Conservation (phyloP, 2,797 vertebrate species). For the Enteromius unitaeniatus region DNA sequence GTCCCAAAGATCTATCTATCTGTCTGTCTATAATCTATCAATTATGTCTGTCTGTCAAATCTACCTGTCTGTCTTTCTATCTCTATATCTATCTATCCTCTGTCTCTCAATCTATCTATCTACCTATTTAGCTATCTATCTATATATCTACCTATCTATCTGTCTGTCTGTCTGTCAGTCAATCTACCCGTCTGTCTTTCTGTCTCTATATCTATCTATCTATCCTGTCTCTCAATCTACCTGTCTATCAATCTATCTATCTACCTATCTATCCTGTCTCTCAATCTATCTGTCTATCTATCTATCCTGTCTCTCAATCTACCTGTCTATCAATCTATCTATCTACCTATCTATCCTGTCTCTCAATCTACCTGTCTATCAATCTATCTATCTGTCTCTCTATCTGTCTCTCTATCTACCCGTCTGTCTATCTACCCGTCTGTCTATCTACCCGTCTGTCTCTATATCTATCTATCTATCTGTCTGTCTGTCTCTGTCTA, state of each 20-base stretch:
- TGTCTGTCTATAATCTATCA: neutral
- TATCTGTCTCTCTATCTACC: too few species aligned
- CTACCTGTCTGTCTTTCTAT: neutral
- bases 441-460: too few species aligned
- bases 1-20: neutral
- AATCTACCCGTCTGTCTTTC: neutral
- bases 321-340: too few species aligned
- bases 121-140: neutral
- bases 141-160: neutral
- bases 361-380: too few species aligned
- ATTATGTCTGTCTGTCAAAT: neutral
- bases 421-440: too few species aligned
- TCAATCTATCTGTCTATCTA: too few species aligned
- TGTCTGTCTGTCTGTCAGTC: neutral
- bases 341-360: too few species aligned
- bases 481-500: too few species aligned
- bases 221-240: neutral
- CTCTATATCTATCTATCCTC: neutral
- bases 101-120: neutral
- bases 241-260: neutral
- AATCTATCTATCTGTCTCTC: too few species aligned
- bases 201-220: neutral
- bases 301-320: too few species aligned
- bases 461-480: too few species aligned
- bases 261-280: too few species aligned